A percentile compares a stretch with the other conserved stretches of the same genome.
phyloP scores from a whole-genome alignment of 2,113 vertebrate genomes.

The Bucco capensis region DNA sequence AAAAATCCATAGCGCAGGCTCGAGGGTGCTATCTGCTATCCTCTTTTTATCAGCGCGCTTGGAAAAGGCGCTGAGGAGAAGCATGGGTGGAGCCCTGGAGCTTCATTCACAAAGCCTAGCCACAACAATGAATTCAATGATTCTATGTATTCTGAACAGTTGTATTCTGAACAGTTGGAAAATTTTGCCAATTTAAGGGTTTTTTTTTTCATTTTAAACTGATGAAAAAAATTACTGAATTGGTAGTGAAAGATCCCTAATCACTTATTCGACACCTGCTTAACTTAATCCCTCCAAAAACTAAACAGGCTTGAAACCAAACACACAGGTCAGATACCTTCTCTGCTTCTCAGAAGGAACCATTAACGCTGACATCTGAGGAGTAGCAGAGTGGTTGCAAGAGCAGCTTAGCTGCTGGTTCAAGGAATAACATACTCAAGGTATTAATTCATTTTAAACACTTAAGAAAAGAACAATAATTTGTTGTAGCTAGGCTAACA shows the following conservation, averaged over 20 bases:
- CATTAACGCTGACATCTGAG: background rate
- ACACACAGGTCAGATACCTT: background rate
- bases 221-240: background rate
- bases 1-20: no score
- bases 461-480: background rate
- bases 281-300: background rate
- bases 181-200: background rate
- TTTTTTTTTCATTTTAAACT: background rate
- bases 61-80: no score
- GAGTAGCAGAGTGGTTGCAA: background rate
- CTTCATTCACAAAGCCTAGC: no score
- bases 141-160: no score
- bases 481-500: background rate
- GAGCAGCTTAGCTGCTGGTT: background rate
- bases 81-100: no score
- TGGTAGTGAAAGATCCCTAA: background rate
- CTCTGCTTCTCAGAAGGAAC: background rate
- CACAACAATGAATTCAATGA: no score
- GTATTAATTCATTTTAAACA: background rate
- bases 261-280: background rate
- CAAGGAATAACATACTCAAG: accelerated
- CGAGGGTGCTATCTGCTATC: no score
- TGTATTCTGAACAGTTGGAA: background rate
- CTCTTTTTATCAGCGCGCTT: no score
- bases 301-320: background rate